These are phyloP conservation scores for Acrobasis repandana DNA, from an alignment of 2,888 invertebrate species.

Conservation along the genomic window DNA sequence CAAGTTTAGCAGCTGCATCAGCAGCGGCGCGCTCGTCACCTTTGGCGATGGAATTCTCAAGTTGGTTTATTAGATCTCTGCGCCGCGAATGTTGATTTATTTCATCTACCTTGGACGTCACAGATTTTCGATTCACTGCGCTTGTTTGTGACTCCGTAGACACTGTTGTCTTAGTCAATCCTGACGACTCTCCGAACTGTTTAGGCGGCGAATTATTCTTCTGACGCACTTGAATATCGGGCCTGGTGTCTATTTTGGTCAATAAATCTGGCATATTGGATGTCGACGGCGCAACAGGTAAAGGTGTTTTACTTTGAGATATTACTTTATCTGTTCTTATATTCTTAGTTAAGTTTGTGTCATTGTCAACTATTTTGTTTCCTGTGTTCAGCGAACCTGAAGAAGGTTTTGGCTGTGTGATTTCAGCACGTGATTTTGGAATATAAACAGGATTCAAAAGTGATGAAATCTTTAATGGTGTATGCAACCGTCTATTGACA, in stretches of 20 bases:
- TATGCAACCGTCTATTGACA: conserved; percentile 42
- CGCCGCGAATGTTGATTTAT: conserved; percentile 59
- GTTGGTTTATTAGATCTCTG: conserved; percentile 83
- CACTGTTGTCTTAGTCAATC: not conserved
- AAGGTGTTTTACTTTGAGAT: not conserved
- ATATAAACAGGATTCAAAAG: conserved; percentile 60
- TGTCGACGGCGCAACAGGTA: conserved; percentile 1
- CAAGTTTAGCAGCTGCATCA: conserved; percentile 88
- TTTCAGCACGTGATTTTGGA: conserved; percentile 36
- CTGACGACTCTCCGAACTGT: not conserved
- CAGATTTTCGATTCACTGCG: conserved; percentile 22
- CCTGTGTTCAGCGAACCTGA: conserved; percentile 1
- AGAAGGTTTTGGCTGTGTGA: conserved; percentile 20
- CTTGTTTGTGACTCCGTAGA: conserved; percentile 5
- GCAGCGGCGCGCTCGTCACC: conserved; percentile 90
- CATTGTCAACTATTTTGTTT: not conserved
- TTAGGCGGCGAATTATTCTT: not conserved
- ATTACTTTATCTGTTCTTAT: not conserved
- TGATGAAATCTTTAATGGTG: conserved; percentile 68
- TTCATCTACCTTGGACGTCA: conserved; percentile 30
- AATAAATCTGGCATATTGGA: not conserved
- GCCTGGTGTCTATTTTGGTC: not conserved
- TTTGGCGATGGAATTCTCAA: conserved; percentile 90
- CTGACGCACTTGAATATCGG: not conserved
- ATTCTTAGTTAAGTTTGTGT: not conserved